These are phyloP conservation scores for Drosophila sturtevanti DNA, from an alignment of 1,140 invertebrate genomes.

Conservation along the genomic window DNA sequence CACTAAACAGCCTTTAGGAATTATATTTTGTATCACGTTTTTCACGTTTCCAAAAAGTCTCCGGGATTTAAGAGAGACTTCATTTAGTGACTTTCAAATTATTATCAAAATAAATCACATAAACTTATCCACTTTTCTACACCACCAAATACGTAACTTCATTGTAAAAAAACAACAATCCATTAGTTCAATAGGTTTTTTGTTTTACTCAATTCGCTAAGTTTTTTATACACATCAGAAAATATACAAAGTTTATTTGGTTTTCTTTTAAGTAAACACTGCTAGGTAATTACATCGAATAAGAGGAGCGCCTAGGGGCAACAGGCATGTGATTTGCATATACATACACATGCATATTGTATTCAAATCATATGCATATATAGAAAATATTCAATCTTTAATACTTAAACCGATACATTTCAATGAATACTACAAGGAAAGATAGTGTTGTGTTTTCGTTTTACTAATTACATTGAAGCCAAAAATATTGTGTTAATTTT, in stretches of 20 bases:
- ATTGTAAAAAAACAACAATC: too few relatives aligned
- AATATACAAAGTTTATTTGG: constrained; percentile 47
- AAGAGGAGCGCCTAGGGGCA: constrained; percentile 55
- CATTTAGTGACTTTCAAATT: too few relatives aligned
- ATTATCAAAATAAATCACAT: too few relatives aligned
- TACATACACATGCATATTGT: neutral
- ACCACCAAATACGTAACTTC: too few relatives aligned
- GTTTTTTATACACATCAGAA: constrained; percentile 55
- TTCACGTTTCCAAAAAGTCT: too few relatives aligned
- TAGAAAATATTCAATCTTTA: constrained; percentile 59
- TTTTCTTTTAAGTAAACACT: constrained; percentile 70
- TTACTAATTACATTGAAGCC: neutral
- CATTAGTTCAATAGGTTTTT: neutral
- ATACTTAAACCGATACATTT: constrained; percentile 55
- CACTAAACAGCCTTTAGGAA: too few relatives aligned
- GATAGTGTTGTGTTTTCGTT: neutral
- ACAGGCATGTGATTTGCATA: constrained; percentile 32
- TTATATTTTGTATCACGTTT: too few relatives aligned
- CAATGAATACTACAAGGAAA: constrained; percentile 36
- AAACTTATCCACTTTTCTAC: too few relatives aligned
- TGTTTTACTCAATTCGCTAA: constrained; percentile 60
- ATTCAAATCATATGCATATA: constrained; percentile 28
- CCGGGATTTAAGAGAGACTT: too few relatives aligned
- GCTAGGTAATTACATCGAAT: constrained; percentile 64
- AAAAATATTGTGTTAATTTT: constrained; percentile 39